Conservation (phyloP, 2,888 invertebrate species). For the Norana najaformis region DNA sequence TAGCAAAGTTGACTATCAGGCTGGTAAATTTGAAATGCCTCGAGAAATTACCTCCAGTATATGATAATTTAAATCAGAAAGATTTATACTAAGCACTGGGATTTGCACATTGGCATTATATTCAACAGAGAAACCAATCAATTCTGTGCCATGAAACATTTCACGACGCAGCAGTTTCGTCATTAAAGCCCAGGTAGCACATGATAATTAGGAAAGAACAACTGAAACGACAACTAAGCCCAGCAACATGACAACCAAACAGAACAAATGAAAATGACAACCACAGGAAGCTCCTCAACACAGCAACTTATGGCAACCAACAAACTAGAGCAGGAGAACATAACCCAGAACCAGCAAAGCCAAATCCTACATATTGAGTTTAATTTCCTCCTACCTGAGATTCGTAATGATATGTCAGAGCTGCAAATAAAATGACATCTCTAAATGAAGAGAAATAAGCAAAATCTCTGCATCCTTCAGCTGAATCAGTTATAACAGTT, state of each 20-base stretch:
- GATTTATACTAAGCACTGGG: not conserved
- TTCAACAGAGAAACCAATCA: not conserved
- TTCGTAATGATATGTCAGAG: conserved; percentile 72
- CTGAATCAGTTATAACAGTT: not conserved
- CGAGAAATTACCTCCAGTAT: not conserved
- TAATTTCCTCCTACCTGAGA: conserved; percentile 62
- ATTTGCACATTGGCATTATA: not conserved
- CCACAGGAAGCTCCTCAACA: not conserved
- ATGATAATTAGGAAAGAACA: not conserved
- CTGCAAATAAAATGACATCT: conserved; percentile 49
- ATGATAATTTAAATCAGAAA: not conserved
- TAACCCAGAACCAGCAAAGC: not conserved
- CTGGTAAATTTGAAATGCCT: not conserved
- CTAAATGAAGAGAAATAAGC: not conserved
- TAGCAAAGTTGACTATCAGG: not conserved
- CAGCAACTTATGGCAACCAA: not conserved
- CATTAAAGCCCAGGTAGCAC: not conserved
- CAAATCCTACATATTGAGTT: not conserved
- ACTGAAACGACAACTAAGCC: not conserved
- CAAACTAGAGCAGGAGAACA: not conserved
- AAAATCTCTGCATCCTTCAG: no score
- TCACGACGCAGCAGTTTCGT: no score
- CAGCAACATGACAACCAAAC: not conserved
- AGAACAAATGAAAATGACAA: not conserved
- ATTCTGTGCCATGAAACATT: not conserved